A percentile compares a stretch with the other conserved stretches of the same genome.
These are phyloP conservation scores for Oceanodroma tethys DNA, from an alignment of 2,113 vertebrate genomes.

Conservation along the genomic window DNA sequence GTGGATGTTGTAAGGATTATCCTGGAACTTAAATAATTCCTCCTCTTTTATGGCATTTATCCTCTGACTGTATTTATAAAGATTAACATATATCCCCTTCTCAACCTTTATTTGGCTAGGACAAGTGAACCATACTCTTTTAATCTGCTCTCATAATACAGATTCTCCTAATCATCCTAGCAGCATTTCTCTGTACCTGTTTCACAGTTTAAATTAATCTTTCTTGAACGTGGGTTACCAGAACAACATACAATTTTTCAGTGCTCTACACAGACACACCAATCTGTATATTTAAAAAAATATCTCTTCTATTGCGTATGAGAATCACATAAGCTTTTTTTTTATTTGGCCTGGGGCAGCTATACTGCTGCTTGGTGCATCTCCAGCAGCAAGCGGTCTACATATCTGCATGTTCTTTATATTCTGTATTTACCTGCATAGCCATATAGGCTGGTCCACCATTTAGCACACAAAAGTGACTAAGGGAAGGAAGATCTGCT, in stretches of 20 bases:
- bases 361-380: neutral
- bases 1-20: constrained; percentile 43
- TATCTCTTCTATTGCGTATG: neutral
- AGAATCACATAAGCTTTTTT: neutral
- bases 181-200: constrained; percentile 44
- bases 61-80: constrained; percentile 57
- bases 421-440: neutral
- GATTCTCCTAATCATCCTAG: constrained; percentile 46
- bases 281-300: neutral
- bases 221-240: neutral
- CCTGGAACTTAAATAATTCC: constrained; percentile 62
- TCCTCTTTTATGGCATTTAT: constrained; percentile 53
- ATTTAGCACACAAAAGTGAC: neutral
- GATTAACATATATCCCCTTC: constrained; percentile 64
- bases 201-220: constrained; percentile 38
- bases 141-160: constrained; percentile 63
- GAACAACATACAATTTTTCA: neutral
- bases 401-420: neutral
- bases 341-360: neutral
- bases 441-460: neutral
- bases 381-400: neutral
- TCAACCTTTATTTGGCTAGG: constrained; percentile 63
- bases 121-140: constrained; percentile 62
- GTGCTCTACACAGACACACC: neutral
- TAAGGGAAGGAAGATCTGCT: neutral